Percentiles rank a stretch among this genome's conserved stretches.
These are phyloP conservation scores for Parazoanthus darwini DNA, from an alignment of 92 coral and sea anemone species.

Conservation along the genomic window DNA sequence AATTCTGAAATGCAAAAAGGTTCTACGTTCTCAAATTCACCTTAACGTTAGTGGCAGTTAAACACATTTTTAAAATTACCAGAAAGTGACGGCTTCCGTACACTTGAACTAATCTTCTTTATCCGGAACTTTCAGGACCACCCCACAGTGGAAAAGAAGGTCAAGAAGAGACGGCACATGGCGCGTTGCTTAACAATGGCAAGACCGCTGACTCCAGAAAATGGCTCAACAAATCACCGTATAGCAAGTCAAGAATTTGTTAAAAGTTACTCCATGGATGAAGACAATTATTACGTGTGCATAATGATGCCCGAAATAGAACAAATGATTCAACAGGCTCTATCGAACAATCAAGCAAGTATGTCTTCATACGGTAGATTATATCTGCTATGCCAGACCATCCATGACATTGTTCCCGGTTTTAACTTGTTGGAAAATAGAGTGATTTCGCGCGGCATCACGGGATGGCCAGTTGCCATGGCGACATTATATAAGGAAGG, in stretches of 20 bases:
- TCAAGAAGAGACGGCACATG: slow-evolving; percentile 29
- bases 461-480: slow-evolving; percentile 95
- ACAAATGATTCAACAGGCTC: slow-evolving; percentile 63
- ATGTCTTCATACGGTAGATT: slow-evolving; percentile 76
- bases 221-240: background rate
- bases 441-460: slow-evolving; percentile 78
- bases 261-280: slow-evolving; percentile 69
- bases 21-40: too few relatives aligned
- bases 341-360: slow-evolving; percentile 63
- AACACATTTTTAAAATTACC: too few relatives aligned
- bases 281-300: slow-evolving; percentile 68
- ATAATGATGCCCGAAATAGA: slow-evolving; percentile 82
- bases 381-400: slow-evolving; percentile 89
- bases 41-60: too few relatives aligned
- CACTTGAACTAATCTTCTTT: background rate
- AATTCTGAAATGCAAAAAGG: too few relatives aligned
- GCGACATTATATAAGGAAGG: slow-evolving; percentile 89
- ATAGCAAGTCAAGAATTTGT: slow-evolving; percentile 39
- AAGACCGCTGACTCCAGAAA: slow-evolving; percentile 23
- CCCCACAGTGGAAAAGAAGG: slow-evolving; percentile 7
- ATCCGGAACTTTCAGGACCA: slow-evolving; percentile 5
- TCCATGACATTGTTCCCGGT: slow-evolving; percentile 82
- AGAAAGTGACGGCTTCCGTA: too few relatives aligned
- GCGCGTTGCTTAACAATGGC: slow-evolving; percentile 9
- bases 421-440: slow-evolving; percentile 91